A percentile compares a stretch with the other conserved stretches of the same genome.
These are phyloP conservation scores for Smutsia gigantea DNA, from an alignment of 2,797 vertebrate species.

Conservation along the genomic window DNA sequence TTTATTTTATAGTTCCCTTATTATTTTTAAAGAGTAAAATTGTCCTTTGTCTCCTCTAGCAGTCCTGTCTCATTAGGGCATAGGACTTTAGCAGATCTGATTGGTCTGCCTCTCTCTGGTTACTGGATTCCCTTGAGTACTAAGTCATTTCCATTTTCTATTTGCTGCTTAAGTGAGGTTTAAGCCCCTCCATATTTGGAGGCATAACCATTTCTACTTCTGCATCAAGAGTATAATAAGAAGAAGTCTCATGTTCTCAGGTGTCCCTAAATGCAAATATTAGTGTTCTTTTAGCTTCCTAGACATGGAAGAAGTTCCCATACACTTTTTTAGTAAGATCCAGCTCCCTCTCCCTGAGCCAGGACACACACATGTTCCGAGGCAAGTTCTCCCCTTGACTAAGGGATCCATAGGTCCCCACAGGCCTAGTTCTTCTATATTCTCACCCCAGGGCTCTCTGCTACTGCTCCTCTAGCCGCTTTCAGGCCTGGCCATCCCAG, in stretches of 20 bases:
- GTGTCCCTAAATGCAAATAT: not conserved
- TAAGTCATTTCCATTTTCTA: conserved; percentile 28
- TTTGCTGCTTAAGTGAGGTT: conserved; percentile 42
- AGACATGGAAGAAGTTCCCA: not conserved
- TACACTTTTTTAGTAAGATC: conserved; percentile 21
- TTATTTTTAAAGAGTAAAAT: conserved; percentile 2
- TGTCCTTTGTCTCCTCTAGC: not conserved
- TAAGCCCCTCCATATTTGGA: conserved; percentile 10
- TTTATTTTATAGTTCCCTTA: conserved; percentile 18
- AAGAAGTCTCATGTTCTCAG: conserved; percentile 28
- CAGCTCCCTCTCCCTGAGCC: not conserved
- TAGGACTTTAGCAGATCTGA: not conserved
- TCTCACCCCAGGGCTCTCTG: not conserved
- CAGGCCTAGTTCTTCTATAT: not conserved
- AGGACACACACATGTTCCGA: not conserved
- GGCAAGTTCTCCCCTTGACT: not conserved
- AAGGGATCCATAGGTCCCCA: not conserved
- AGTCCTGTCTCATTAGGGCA: not conserved
- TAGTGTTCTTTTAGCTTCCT: conserved; percentile 21
- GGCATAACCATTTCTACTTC: conserved; percentile 6
- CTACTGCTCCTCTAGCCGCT: not conserved
- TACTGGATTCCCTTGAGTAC: conserved; percentile 18
- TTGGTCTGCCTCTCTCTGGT: conserved; percentile 16
- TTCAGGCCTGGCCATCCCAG: not conserved
- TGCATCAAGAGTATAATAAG: conserved; percentile 27